Conservation (phyloP, 2,888 invertebrate species). For the Myopa testacea region DNA sequence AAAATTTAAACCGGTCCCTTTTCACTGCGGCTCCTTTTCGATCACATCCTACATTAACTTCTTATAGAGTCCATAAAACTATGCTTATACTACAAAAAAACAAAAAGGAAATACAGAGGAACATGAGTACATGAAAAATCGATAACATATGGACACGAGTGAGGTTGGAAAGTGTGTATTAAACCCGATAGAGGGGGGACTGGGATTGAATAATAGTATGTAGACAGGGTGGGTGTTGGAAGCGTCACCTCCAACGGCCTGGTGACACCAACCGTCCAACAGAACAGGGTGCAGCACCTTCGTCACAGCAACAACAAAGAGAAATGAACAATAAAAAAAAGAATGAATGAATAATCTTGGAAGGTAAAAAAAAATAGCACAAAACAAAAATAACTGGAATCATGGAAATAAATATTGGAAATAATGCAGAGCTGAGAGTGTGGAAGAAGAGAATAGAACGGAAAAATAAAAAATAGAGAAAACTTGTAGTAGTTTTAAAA, state of each 20-base stretch:
- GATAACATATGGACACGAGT: conserved; percentile 59
- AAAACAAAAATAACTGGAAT: neutral
- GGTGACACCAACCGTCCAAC: neutral
- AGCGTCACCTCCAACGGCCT: conserved; percentile 39
- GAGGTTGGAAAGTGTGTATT: no score
- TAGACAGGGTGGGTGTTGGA: no score
- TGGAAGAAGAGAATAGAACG: neutral
- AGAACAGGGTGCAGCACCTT: neutral
- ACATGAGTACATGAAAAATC: conserved; percentile 55
- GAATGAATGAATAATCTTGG: neutral
- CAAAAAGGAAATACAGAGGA: neutral
- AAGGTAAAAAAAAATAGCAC: conserved; percentile 4
- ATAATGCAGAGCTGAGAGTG: neutral
- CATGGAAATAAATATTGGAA: conserved; percentile 15
- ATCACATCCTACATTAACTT: no score
- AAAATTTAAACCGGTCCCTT: no score
- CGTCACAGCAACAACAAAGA: neutral
- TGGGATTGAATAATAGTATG: no score
- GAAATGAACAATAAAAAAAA: neutral
- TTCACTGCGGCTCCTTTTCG: no score
- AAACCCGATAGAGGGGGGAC: no score
- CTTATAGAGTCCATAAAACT: neutral
- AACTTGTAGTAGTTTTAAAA: conserved; percentile 35
- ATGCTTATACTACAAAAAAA: neutral
- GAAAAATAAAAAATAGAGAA: conserved; percentile 15